Base-by-base conservation (phyloP, 2,113 vertebrate genomes). In the Calyptomena viridis region DNA sequence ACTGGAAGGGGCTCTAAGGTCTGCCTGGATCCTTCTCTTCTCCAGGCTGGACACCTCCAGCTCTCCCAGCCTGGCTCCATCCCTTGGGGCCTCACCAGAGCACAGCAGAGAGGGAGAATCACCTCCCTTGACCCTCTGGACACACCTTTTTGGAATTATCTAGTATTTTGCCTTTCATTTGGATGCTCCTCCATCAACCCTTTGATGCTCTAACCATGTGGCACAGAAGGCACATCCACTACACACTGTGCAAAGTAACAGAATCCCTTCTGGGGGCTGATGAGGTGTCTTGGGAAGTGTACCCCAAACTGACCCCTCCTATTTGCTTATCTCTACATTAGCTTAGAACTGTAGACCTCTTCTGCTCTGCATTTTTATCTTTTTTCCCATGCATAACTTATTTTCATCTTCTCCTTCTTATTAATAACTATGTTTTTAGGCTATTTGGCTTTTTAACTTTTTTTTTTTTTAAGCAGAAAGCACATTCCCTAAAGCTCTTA, bases 211-310 rank as follows among this genome's bases (percentile, higher is more conserved):
- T 53, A 72, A 19, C 1, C 6, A 17, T 0, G 11, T 9, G 58
- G 62, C 74, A 85, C 11, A 39, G 60, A 14, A n/a, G 64, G 33
- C 58, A 28, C 40, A 33, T 33, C 4, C 40, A 39, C 44, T 3
- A 0, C n/a, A n/a, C n/a, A n/a, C n/a, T n/a, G n/a, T 7, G 66
- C 49, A 42, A 33, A 75, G 72, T 0, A 15, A 21, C 47, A 76
- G 76, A 24, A 71, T n/a, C 63, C n/a, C 72, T 23, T 42, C 47
- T 58, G 82, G 39, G 58, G n/a, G 11, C 46, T n/a, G 47, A 50
- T 1, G 12, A 60, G 69, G 12, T 1, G 7, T 17, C 64, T n/a
- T 9, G 12, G 14, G 74, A 82, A 63, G 40, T 1, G 3, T 4
- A 23, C 3, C 44, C 50, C 58, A 44, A 66, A 74, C 2, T 12